Evolutionary conservation across 2,113 vertebrate species (phyloP).

Genomic region (Ibidorhyncha struthersii): DNA sequence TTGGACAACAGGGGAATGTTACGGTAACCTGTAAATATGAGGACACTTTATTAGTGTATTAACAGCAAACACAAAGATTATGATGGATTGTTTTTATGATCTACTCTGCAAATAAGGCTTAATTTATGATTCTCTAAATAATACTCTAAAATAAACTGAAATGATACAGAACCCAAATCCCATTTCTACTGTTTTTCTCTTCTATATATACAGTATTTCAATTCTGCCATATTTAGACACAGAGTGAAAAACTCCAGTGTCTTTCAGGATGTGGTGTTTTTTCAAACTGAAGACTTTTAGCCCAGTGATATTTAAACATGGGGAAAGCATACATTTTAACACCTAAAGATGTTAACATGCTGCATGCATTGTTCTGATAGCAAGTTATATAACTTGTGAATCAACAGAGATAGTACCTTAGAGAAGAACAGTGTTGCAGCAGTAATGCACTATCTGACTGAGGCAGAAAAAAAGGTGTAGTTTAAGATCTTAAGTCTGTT

Average conservation of each 20-base stretch:
- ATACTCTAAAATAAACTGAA: background rate
- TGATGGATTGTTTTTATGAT: background rate
- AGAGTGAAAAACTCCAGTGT: background rate
- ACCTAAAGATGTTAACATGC: background rate
- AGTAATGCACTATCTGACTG: background rate
- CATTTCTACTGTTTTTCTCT: background rate
- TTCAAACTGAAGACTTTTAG: background rate
- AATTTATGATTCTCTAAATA: background rate
- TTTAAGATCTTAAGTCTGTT: background rate
- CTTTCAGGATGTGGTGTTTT: background rate
- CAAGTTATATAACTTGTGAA: background rate
- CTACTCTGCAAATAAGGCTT: background rate
- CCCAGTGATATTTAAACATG: background rate
- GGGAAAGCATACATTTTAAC: background rate
- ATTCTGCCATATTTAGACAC: background rate
- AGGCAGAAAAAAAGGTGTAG: background rate
- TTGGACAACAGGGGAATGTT: slow-evolving; percentile 79
- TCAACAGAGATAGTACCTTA: background rate
- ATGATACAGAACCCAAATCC: background rate
- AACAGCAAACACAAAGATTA: background rate
- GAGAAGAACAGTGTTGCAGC: background rate
- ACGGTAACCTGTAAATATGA: slow-evolving; percentile 80
- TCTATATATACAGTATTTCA: background rate
- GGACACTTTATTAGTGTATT: background rate
- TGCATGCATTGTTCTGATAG: background rate